phyloP scores from a whole-genome alignment of 2,113 vertebrate genomes.

The Dolichallabes microphthalmus region DNA sequence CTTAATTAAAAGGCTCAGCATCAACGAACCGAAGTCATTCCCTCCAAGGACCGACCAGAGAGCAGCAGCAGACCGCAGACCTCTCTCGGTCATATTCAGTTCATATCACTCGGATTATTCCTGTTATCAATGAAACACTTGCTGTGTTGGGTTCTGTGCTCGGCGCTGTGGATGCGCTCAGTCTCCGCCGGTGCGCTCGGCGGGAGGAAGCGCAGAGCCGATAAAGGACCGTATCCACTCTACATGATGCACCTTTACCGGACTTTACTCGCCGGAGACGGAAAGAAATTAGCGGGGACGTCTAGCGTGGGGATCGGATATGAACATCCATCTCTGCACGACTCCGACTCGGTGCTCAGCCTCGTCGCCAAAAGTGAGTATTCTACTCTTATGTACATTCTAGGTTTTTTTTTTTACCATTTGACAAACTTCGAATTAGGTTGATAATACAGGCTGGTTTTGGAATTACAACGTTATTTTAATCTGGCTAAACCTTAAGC shows the following conservation, averaged over 20 bases:
- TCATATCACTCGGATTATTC: slow-evolving; percentile 1
- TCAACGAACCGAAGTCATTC: slow-evolving; percentile 51
- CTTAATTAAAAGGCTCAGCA: neutral
- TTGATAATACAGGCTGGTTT: neutral
- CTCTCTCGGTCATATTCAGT: neutral
- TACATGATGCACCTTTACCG: slow-evolving; percentile 85
- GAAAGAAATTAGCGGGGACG: slow-evolving; percentile 7
- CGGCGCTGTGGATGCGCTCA: slow-evolving; percentile 50
- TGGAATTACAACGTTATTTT: neutral
- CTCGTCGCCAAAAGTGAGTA: slow-evolving; percentile 79
- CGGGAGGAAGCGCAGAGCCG: slow-evolving; percentile 24
- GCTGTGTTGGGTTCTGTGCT: slow-evolving; percentile 41
- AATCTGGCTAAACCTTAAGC: neutral
- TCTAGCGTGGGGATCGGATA: slow-evolving; percentile 30
- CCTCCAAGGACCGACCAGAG: slow-evolving; percentile 12
- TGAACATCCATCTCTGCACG: slow-evolving; percentile 65
- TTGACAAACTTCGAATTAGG: neutral
- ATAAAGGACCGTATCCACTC: slow-evolving; percentile 59
- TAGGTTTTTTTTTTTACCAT: too few relatives aligned
- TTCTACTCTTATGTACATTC: neutral
- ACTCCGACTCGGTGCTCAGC: slow-evolving; percentile 77
- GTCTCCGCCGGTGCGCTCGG: slow-evolving; percentile 28
- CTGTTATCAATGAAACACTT: slow-evolving; percentile 52
- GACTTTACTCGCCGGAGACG: slow-evolving; percentile 64
- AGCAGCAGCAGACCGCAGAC: neutral